Percentiles rank a stretch among this genome's conserved stretches.
Evolutionary conservation across 2,888 invertebrate species (phyloP).

Genomic region (Aphodius sticticus): DNA sequence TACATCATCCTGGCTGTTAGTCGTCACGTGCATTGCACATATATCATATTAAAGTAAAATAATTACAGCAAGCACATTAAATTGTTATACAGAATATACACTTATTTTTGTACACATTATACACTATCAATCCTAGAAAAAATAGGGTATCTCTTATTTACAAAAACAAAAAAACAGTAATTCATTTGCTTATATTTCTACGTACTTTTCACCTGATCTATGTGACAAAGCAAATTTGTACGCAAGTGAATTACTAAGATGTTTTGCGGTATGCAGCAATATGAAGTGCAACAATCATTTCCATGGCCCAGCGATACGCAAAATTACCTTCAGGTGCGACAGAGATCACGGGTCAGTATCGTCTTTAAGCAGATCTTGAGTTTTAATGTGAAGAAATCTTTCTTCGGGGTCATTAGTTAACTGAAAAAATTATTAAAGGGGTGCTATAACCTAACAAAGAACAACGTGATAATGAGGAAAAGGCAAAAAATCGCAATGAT

Average conservation of each 20-base stretch:
- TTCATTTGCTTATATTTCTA: neutral
- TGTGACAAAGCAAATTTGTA: neutral
- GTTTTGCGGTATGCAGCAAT: neutral
- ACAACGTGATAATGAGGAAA: slow-evolving; percentile 19
- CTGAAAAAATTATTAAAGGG: slow-evolving; percentile 37
- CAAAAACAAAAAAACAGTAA: neutral
- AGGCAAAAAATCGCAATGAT: neutral
- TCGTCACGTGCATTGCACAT: neutral
- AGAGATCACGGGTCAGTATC: slow-evolving; percentile 7
- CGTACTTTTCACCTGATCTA: neutral
- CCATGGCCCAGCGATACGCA: slow-evolving; percentile 6
- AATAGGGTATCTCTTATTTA: neutral
- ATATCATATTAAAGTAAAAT: neutral
- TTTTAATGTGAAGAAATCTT: slow-evolving; percentile 31
- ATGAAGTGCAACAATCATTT: neutral
- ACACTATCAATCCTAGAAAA: no score
- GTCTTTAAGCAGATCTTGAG: slow-evolving; percentile 28
- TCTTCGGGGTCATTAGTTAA: slow-evolving; percentile 36
- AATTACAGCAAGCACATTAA: neutral
- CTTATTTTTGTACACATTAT: neutral
- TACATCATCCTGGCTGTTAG: neutral
- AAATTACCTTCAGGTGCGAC: slow-evolving; percentile 29
- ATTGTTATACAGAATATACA: neutral
- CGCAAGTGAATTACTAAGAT: neutral
- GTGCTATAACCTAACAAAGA: slow-evolving; percentile 22